Conservation (phyloP, 2,113 vertebrate genomes). For the Vulpes lagopus region DNA sequence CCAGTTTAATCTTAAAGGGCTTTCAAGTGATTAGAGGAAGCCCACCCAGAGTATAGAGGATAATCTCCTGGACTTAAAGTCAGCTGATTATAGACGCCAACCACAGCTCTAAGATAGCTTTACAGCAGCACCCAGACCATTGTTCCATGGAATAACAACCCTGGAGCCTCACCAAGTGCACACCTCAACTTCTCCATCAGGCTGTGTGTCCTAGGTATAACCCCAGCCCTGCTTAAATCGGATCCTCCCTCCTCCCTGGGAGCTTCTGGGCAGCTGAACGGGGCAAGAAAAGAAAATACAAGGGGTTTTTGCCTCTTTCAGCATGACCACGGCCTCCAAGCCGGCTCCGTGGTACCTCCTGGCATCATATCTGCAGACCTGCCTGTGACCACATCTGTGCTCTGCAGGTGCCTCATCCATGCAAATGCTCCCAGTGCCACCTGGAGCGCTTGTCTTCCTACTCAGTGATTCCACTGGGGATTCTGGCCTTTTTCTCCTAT, state of each 20-base stretch:
- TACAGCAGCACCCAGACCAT: background rate
- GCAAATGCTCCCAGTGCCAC: background rate
- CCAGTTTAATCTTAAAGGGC: background rate
- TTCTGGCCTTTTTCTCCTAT: background rate
- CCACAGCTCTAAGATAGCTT: background rate
- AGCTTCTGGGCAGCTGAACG: background rate
- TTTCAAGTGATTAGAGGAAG: background rate
- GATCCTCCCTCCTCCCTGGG: background rate
- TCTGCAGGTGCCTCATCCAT: background rate
- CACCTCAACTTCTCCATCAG: background rate
- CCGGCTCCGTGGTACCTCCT: rapidly evolving
- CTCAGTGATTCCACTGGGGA: background rate
- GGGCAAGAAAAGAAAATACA: background rate
- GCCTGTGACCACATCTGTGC: background rate
- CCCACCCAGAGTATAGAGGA: background rate
- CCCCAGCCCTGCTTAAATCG: background rate
- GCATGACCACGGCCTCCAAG: background rate
- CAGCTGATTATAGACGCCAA: background rate
- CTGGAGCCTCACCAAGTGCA: background rate
- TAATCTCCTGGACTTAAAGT: background rate
- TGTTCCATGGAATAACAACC: background rate
- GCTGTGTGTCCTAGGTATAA: background rate
- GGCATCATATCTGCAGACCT: background rate
- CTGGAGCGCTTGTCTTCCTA: background rate
- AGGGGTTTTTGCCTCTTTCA: background rate